phyloP scores from a whole-genome alignment of 2,797 vertebrate genomes.

The Mionectes olivaceus region DNA sequence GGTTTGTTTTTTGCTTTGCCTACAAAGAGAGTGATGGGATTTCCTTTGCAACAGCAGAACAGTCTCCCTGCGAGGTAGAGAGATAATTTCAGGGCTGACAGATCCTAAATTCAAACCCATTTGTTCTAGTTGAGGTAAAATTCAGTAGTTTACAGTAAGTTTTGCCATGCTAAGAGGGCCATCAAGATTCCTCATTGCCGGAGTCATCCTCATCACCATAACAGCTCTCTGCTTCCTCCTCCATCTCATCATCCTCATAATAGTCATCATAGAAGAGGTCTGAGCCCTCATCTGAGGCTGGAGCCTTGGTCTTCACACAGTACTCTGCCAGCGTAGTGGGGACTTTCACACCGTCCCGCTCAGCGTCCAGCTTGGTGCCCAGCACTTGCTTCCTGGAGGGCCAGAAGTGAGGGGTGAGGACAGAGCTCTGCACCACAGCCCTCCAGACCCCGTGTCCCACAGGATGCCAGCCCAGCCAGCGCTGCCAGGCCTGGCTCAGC shows the following conservation, averaged over 20 bases:
- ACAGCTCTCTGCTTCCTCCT: constrained; percentile 88
- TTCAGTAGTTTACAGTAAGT: constrained; percentile 54
- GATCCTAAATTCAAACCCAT: constrained; percentile 64
- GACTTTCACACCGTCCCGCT: constrained; percentile 93
- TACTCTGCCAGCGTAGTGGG: constrained; percentile 95
- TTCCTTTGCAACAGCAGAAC: constrained; percentile 43
- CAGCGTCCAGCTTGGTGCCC: constrained; percentile 91
- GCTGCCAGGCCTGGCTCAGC: neutral
- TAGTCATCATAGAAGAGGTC: constrained; percentile 96
- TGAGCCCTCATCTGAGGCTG: constrained; percentile 89
- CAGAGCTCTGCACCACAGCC: neutral
- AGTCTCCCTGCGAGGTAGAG: constrained; percentile 68
- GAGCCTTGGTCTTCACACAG: constrained; percentile 92
- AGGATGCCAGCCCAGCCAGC: neutral
- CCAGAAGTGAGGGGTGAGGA: neutral
- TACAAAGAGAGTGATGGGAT: constrained; percentile 2
- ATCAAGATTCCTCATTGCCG: constrained; percentile 94
- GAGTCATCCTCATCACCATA: constrained; percentile 94
- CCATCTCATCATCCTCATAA: constrained; percentile 91
- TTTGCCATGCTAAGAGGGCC: neutral
- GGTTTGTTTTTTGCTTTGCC: neutral
- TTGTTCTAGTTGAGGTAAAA: constrained; percentile 76
- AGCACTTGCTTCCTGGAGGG: constrained; percentile 91
- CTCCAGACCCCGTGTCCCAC: rapidly evolving
- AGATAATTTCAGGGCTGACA: constrained; percentile 53